Evolutionary conservation across 2,888 invertebrate species (phyloP).

Genomic region (Mechanitis messenoides): DNA sequence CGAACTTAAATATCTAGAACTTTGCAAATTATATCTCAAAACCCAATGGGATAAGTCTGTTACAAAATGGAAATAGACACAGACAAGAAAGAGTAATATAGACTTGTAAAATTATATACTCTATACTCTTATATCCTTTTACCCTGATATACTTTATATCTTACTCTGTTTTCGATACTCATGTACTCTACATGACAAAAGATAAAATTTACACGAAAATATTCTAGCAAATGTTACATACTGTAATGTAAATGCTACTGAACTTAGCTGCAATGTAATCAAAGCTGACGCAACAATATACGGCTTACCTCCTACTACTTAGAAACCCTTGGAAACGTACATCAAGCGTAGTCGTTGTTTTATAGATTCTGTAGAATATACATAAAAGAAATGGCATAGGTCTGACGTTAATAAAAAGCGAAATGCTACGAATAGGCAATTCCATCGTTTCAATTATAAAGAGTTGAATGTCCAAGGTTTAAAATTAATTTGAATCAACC

Average conservation of each 20-base stretch:
- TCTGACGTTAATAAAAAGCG: constrained; percentile 11
- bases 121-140: too few relatives aligned
- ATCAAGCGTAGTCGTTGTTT: background rate
- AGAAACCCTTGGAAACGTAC: constrained; percentile 22
- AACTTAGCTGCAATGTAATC: constrained; percentile 13
- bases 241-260: background rate
- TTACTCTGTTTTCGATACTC: too few relatives aligned
- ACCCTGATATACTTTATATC: too few relatives aligned
- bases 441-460: constrained; percentile 1
- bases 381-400: background rate
- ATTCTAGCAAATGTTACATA: too few relatives aligned
- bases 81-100: too few relatives aligned
- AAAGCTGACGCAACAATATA: constrained; percentile 19
- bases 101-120: too few relatives aligned
- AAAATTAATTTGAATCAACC: background rate
- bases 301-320: constrained; percentile 19
- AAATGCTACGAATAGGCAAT: constrained; percentile 14
- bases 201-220: too few relatives aligned
- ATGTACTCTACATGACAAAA: too few relatives aligned
- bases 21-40: too few relatives aligned
- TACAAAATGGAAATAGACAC: too few relatives aligned
- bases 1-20: too few relatives aligned
- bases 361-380: background rate
- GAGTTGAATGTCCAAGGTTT: background rate
- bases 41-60: too few relatives aligned